A percentile compares a stretch with the other conserved stretches of the same genome.
Conservation (phyloP, 2,113 vertebrate species). For the Chamaetylas fuelleborni region DNA sequence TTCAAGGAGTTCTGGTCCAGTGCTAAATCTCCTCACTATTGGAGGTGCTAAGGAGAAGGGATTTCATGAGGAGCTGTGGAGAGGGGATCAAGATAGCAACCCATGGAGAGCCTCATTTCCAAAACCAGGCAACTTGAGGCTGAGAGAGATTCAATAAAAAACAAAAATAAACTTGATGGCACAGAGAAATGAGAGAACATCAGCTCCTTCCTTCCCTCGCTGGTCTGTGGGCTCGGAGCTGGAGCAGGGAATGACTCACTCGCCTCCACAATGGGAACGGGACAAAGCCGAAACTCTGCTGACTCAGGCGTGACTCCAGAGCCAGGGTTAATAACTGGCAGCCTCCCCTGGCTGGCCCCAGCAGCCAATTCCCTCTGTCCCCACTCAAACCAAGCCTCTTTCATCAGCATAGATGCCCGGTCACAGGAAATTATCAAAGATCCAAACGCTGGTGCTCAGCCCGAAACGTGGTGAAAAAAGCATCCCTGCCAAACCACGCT, state of each 20-base stretch:
- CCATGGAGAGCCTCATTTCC: slow-evolving; percentile 9
- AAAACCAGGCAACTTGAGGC: neutral
- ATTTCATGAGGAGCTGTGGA: slow-evolving; percentile 29
- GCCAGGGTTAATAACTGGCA: neutral
- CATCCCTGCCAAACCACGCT: neutral
- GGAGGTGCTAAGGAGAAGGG: slow-evolving; percentile 30
- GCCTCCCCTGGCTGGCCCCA: neutral
- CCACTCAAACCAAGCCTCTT: neutral
- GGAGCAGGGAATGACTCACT: slow-evolving; percentile 29
- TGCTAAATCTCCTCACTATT: neutral
- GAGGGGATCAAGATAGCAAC: slow-evolving; percentile 36
- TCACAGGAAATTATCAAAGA: neutral
- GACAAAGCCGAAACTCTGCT: slow-evolving; percentile 67
- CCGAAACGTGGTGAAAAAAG: neutral
- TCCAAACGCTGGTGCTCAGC: neutral
- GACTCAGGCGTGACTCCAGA: slow-evolving; percentile 55
- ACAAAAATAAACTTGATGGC: slow-evolving; percentile 16
- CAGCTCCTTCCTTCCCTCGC: neutral
- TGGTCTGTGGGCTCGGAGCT: neutral
- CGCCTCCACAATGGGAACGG: slow-evolving; percentile 14
- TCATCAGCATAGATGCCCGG: neutral
- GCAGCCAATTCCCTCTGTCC: neutral
- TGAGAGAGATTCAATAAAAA: neutral
- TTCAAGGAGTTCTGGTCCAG: neutral
- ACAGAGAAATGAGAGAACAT: neutral